Percentiles rank a stretch among this genome's conserved stretches.
phyloP scores from a whole-genome alignment of 1,140 invertebrate species.

The Andrena cerasifolii region DNA sequence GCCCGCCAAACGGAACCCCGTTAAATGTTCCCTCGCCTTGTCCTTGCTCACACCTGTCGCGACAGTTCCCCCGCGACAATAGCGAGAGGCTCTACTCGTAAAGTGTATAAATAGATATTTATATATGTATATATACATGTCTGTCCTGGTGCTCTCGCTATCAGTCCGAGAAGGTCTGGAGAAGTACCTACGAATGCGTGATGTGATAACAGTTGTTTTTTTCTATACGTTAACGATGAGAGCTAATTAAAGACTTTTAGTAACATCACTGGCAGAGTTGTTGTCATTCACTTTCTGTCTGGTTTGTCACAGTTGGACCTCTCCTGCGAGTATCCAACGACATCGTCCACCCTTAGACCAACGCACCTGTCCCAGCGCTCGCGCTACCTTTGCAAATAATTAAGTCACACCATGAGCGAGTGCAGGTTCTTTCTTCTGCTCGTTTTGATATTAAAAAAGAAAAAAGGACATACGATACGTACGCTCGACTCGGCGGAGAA shows the following conservation, averaged over 20 bases:
- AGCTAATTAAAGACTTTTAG: constrained; percentile 75
- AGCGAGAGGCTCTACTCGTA: constrained; percentile 42
- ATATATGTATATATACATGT: constrained; percentile 36
- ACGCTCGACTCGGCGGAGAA: background rate
- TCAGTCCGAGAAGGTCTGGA: constrained; percentile 60
- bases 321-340: constrained; percentile 17
- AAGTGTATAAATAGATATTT: constrained; percentile 57
- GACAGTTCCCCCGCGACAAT: constrained; percentile 21
- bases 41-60: constrained; percentile 29
- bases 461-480: too few species aligned
- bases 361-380: too few species aligned
- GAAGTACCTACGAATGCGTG: constrained; percentile 71
- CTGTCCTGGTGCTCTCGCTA: constrained; percentile 50
- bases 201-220: constrained; percentile 78
- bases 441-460: background rate
- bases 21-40: constrained; percentile 47
- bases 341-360: constrained; percentile 17
- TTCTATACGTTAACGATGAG: constrained; percentile 68
- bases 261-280: constrained; percentile 65
- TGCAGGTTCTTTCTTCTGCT: background rate
- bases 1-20: constrained; percentile 16
- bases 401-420: background rate
- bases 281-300: constrained; percentile 59
- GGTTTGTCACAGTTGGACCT: constrained; percentile 27
- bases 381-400: background rate